Base-by-base conservation (phyloP, 2,113 vertebrate species). In the Corythornis madagascariensis region DNA sequence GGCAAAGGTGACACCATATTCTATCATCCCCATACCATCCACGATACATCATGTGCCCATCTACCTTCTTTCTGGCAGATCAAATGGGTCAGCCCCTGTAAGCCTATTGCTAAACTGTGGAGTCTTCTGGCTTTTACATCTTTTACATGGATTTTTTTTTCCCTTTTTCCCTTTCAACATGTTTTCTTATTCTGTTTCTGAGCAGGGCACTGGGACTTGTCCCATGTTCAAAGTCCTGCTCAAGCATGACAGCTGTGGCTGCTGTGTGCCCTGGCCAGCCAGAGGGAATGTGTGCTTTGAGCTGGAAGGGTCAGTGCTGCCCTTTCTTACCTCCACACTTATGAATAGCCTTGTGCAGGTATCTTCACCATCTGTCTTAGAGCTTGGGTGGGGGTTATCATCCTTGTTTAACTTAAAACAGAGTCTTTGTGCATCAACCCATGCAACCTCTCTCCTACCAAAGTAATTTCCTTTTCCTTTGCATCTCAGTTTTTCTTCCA, bases 301-400 rank as follows among this genome's bases (percentile, higher is more conserved):
- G 38, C 74, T 59, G 47, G 7, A 26, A n/a, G 22, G 11, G 31
- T 16, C 24, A 20, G 38, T 42, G 29, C 53, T 78, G 73, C 11
- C 50, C 47, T 74, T 45, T 70, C 47, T 35, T 55, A 5, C 2
- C 1, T 57, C 50, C 12, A 9, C 4, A 0, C 47, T 48, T 43
- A 13, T 38, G 35, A 48, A 43, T 2, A 57, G 8, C 55, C 42
- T 78, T 19, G 5, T 24, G 11, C 31, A 61, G 20, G 57, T 18
- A 9, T 40, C 16, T 24, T 25, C 13, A 25, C 33, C 9, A 28
- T 9, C 5, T 9, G 2, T 4, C 9, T 33, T 0, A 0, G 69
- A 74, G 33, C 16, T 5, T 33, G 11, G 50, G 19, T 38, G 19
- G n/a, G 16, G 11, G 31, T 70, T 38, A 16, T 50, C 15, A 13